Evolutionary conservation across 2,888 invertebrate genomes (phyloP).

Genomic region (Drosophila nr. perissopoda): DNA sequence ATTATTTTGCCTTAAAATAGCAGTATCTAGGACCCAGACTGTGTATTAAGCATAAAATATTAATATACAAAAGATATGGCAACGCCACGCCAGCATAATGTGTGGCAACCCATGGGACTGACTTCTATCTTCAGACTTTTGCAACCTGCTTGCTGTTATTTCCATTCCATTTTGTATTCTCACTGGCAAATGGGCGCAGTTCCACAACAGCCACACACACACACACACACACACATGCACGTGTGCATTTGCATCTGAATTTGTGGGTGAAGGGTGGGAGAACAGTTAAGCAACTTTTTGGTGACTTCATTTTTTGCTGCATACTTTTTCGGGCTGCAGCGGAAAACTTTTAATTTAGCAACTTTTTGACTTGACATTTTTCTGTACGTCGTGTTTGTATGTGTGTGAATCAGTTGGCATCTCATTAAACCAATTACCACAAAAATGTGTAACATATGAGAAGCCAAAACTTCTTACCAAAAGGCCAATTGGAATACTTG

Average conservation of each 20-base stretch:
- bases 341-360: constrained; percentile 72
- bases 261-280: background rate
- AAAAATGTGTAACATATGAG: constrained; percentile 11
- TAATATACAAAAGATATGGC: background rate
- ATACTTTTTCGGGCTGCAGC: constrained; percentile 36
- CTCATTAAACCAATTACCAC: constrained; percentile 55
- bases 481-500: constrained; percentile 5
- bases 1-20: background rate
- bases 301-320: constrained; percentile 43
- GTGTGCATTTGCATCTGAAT: constrained; percentile 9
- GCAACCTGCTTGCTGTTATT: constrained; percentile 18
- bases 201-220: constrained; percentile 30
- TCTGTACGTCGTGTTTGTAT: background rate
- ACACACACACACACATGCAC: background rate
- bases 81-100: background rate
- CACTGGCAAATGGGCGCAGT: constrained; percentile 31
- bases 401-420: constrained; percentile 29
- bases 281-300: constrained; percentile 49
- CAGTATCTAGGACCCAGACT: background rate
- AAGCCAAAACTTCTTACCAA: constrained; percentile 8
- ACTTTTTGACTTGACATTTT: constrained; percentile 47
- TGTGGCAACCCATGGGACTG: constrained; percentile 3
- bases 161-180: constrained; percentile 31
- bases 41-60: background rate
- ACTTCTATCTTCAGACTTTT: constrained; percentile 6